Evolutionary conservation across 2,797 vertebrate species (phyloP).

Genomic region (Poeciliopsis presidionis): DNA sequence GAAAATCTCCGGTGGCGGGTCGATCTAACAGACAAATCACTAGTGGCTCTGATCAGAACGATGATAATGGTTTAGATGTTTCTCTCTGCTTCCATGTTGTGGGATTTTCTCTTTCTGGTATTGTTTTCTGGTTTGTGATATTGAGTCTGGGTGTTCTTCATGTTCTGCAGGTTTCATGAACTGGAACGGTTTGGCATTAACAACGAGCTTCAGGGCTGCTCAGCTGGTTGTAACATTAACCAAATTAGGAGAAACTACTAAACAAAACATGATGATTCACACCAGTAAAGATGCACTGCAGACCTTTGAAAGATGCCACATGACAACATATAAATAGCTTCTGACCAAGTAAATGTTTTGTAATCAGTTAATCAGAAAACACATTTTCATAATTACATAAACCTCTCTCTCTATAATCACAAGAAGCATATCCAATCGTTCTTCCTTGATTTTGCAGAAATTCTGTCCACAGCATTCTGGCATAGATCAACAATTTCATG

Average conservation of each 20-base stretch:
- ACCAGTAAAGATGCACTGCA: slow-evolving; percentile 46
- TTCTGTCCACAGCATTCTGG: too few species aligned
- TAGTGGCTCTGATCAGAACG: background rate
- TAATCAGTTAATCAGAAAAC: background rate
- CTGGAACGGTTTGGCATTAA: slow-evolving; percentile 12
- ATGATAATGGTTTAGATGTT: slow-evolving; percentile 3
- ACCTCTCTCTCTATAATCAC: background rate
- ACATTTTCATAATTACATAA: background rate
- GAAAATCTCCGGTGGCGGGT: slow-evolving; percentile 72
- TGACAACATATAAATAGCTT: slow-evolving; percentile 4
- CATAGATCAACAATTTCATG: background rate
- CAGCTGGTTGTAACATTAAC: slow-evolving; percentile 7
- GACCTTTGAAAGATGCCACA: slow-evolving; percentile 40
- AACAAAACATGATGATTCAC: slow-evolving; percentile 1
- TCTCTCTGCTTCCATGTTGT: slow-evolving; percentile 27
- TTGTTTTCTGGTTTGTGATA: slow-evolving; percentile 7
- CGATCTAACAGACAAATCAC: slow-evolving; percentile 25
- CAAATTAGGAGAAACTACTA: slow-evolving; percentile 9
- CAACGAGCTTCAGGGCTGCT: slow-evolving; percentile 51
- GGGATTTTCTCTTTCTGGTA: slow-evolving; percentile 21
- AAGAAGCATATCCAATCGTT: background rate
- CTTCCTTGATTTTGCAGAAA: background rate
- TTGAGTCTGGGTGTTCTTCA: background rate
- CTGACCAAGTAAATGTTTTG: background rate
- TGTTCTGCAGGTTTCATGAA: slow-evolving; percentile 34